Base-by-base conservation (phyloP, 1,140 invertebrate genomes). In the Pteromalus puparum region DNA sequence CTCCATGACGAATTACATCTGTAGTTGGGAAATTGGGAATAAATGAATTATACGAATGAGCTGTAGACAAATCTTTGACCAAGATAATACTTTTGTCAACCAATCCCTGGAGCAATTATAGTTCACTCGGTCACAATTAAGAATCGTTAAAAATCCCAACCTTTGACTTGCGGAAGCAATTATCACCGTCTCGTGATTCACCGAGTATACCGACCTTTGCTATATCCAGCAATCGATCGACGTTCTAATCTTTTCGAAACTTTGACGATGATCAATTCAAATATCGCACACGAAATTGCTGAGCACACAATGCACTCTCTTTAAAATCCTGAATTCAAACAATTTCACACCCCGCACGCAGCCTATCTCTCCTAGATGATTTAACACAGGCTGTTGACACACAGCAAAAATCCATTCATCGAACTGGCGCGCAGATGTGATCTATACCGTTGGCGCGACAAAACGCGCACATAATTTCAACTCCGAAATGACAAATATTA, bases 401-500 rank as follows among this genome's bases (percentile, higher is more conserved):
- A 53, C 38, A 53, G 46, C 6, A 77, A 48, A 77, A 77, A 77
- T 77, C 9, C 73, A n/a, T 13, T 34, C 48, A 46, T 46, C 42
- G 80, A 46, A 12, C 15, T 26, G n/a, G 0, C 70, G 75, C n/a
- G 46, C 38, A 53, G n/a, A 24, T 61, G 26, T 26, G 42, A 53
- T 77, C 75, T 42, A 77, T 77, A 74, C 73, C 28, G 46, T n/a
- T 61, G 38, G 80, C 30, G 73, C 30, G 13, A 75, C 76, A 70
- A 48, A 78, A 53, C 48, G 34, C 53, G 30, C 67, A 61, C 53
- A 83, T 76, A 83, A 61, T 26, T 68, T 84, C 42, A 26, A n/a
- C 34, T 26, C 61, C 70, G 9, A 38, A 78, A 81, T 48, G 53
- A 77, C 79, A 82, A 86, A 84, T 78, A 87, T 87, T 86, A 82